Base-by-base conservation (phyloP, 1,140 invertebrate genomes). In the Leptinotarsa texana region DNA sequence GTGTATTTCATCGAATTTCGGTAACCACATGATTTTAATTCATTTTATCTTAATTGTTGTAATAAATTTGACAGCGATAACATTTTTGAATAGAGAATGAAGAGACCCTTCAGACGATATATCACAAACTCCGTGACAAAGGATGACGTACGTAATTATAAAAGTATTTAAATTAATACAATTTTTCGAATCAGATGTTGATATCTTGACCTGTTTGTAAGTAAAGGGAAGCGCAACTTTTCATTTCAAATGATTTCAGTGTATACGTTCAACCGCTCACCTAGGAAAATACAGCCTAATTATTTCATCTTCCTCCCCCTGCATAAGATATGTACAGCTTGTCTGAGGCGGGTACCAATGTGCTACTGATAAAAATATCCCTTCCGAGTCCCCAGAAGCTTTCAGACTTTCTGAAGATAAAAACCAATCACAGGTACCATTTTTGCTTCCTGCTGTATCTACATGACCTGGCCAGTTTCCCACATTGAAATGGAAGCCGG, bases 271-370 rank as follows among this genome's bases (percentile, higher is more conserved):
- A 21, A 15, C 18, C 5, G 69, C 77, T 88, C 85, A 93, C 92
- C 92, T 93, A 70, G 94, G 94, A 85, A 96, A 96, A 84, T 96
- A 95, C 2, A 96, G 87, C 63, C 95, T 88, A 4, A 95, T 94
- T 49, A 96, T 93, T 87, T 97, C 94, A 18, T 94, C 93, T 3
- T 91, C 89, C 71, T 91, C 88, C 3, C 94, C 95, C 84, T 93
- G 91, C 85, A 97, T 93, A 13, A 95, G 88, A 84, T 96, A 96
- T 21, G 93, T 96, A 85, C 95, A 97, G 27, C 93, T 94, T 0
- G 95, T 97, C 80, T 95, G 92, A 0, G 95, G 94, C 4, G 94
- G 94, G 83, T 97, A 97, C 95, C 95, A 97, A 81, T 96, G 95
- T 0, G 94, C 93, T 1, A 96, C 94, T 1, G 94, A 96, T 4